Conservation (phyloP, 2,888 invertebrate species). For the Seira musarum region DNA sequence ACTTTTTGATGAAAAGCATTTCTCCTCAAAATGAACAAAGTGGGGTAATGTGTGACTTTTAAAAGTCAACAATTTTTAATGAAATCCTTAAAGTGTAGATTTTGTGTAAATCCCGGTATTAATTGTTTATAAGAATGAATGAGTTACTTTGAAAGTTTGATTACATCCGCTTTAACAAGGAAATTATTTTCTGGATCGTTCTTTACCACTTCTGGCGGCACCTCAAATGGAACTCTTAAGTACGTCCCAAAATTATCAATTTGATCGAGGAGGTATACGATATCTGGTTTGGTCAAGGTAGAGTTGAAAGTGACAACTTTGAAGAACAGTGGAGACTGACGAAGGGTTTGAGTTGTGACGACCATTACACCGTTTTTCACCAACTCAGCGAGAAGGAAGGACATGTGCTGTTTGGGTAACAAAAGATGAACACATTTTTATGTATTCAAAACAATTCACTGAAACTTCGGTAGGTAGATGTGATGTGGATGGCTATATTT, state of each 20-base stretch:
- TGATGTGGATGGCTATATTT: too few species aligned
- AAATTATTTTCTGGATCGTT: not conserved
- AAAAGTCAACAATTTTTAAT: too few species aligned
- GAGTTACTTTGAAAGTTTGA: too few species aligned
- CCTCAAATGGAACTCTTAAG: slow-evolving; percentile 71
- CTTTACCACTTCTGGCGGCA: not conserved
- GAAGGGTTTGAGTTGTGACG: slow-evolving; percentile 95
- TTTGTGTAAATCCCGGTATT: too few species aligned
- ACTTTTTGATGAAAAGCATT: too few species aligned
- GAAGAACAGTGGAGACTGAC: slow-evolving; percentile 92
- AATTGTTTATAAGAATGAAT: too few species aligned
- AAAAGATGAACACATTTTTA: slow-evolving; percentile 5
- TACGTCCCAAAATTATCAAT: slow-evolving; percentile 87
- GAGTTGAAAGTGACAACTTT: slow-evolving; percentile 94
- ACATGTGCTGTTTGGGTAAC: slow-evolving; percentile 49
- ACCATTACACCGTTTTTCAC: slow-evolving; percentile 95
- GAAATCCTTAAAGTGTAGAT: too few species aligned
- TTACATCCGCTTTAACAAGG: too few species aligned
- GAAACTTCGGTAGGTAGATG: too few species aligned
- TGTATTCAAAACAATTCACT: not conserved
- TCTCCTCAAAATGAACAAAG: too few species aligned
- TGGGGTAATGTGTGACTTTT: too few species aligned
- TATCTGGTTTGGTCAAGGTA: slow-evolving; percentile 85
- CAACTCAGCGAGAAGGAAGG: slow-evolving; percentile 76
- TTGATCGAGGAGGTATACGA: slow-evolving; percentile 89